Conservation (phyloP, 1,140 invertebrate species). For the Pectinophora gossypiella region DNA sequence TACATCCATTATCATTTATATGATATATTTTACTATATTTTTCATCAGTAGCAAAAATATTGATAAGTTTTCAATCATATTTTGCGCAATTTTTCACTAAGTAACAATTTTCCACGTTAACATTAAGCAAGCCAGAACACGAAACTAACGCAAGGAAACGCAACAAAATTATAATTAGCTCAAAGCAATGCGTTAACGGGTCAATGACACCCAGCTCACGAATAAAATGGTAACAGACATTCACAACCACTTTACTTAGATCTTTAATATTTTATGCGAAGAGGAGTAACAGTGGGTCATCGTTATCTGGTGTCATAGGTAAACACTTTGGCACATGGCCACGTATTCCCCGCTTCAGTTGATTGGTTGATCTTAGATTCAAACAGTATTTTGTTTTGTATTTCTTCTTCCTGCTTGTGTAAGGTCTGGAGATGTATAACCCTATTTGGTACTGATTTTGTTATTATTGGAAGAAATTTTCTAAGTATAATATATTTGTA, state of each 20-base stretch:
- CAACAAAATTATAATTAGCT: constrained; percentile 55
- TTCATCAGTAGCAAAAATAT: no score
- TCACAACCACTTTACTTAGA: constrained; percentile 27
- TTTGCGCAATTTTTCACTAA: no score
- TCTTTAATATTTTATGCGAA: constrained; percentile 12
- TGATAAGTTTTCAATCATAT: no score
- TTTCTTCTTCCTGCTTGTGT: not conserved
- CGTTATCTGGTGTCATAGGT: constrained; percentile 15
- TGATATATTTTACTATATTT: no score
- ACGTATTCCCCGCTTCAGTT: constrained; percentile 12
- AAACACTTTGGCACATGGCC: constrained; percentile 28
- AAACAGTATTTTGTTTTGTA: not conserved
- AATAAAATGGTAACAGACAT: constrained; percentile 34
- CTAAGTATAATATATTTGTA: no score
- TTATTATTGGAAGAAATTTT: no score
- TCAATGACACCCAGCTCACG: constrained; percentile 53
- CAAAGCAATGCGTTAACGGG: constrained; percentile 58
- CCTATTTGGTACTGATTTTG: not conserved
- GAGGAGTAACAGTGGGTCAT: constrained; percentile 9
- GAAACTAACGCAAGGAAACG: constrained; percentile 28
- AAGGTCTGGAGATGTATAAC: not conserved
- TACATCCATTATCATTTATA: no score
- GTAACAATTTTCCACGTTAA: no score
- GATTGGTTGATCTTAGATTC: not conserved
- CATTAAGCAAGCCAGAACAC: no score